Evolutionary conservation across 2,888 invertebrate genomes (phyloP), one percentile per base, ranked within the genome.

Genomic region (Sarcophaga variegata): DNA sequence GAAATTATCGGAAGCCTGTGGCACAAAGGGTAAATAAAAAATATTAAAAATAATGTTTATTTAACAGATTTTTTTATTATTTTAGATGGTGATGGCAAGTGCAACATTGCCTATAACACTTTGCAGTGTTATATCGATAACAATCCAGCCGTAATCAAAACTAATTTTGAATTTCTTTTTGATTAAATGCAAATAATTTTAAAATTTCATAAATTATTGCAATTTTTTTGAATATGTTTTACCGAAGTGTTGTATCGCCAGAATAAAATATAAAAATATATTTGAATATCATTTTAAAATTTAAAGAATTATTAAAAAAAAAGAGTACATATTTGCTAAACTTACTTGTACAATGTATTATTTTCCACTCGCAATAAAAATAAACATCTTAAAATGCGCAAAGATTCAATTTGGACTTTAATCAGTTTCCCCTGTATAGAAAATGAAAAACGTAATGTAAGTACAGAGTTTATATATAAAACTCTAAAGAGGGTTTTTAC

Each of bases 381-480:
- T 78, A 93, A 81, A 54, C 91, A 91, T 22, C 92, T 92, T 69
- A 93, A 81, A 20, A 92, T 90, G 10, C 94, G 91, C 63, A 93
- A 88, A 3, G 92, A 94, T 94, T 96, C 96, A 45, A 95, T 95
- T 93, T 96, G 96, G 84, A 96, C 91, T 78, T 91, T 92, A 64
- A 94, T 92, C 70, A 93, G 88, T 86, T 91, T 91, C 60, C 88
- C 90, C 93, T 93, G 81, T 4, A 89, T 88, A 76, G 11, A 79
- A 88, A 17, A 82, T 82, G 81, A 69, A 25, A 66, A 67, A 49
- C 69, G 14, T 47, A 17, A 54, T 14, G 5, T 14, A 54, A 54
- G 37, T 37, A 37, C 37, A 37, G 37, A 37, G 37, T 37, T 37
- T 37, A 37, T 10, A 37, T 37, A 10, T 37, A 37, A 37, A 37